phyloP scores from a whole-genome alignment of 2,888 invertebrate species.

The Monoplex corrugatus region DNA sequence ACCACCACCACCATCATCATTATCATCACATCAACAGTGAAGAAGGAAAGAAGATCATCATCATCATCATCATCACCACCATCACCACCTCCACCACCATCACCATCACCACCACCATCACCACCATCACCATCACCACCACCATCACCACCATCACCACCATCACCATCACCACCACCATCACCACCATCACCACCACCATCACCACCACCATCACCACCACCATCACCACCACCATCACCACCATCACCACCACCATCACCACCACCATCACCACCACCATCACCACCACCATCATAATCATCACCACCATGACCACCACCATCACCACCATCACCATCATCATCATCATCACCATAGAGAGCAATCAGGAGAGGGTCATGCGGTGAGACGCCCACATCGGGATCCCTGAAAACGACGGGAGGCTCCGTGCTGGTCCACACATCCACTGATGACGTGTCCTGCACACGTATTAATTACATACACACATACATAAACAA shows the following conservation, averaged over 20 bases:
- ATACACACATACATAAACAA: too few species aligned
- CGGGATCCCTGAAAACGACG: background rate
- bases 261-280: too few species aligned
- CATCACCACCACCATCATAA: too few species aligned
- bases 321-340: background rate
- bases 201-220: background rate
- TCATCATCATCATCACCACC: too few species aligned
- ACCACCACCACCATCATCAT: too few species aligned
- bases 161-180: conserved; percentile 11
- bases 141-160: conserved; percentile 9
- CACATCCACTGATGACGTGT: background rate
- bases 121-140: conserved; percentile 2
- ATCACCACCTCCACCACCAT: too few species aligned
- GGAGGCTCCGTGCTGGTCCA: conserved; percentile 10
- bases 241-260: background rate
- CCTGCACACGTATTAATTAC: background rate
- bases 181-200: conserved; percentile 7
- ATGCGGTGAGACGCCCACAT: background rate
- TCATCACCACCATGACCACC: conserved; percentile 1
- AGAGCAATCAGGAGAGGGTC: conserved; percentile 8
- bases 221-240: conserved; percentile 21
- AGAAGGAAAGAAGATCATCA: too few species aligned
- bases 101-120: conserved; percentile 18
- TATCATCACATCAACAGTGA: too few species aligned
- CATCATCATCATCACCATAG: background rate